These are phyloP conservation scores for Betta splendens DNA, from an alignment of 2,797 vertebrate species.

Conservation along the genomic window DNA sequence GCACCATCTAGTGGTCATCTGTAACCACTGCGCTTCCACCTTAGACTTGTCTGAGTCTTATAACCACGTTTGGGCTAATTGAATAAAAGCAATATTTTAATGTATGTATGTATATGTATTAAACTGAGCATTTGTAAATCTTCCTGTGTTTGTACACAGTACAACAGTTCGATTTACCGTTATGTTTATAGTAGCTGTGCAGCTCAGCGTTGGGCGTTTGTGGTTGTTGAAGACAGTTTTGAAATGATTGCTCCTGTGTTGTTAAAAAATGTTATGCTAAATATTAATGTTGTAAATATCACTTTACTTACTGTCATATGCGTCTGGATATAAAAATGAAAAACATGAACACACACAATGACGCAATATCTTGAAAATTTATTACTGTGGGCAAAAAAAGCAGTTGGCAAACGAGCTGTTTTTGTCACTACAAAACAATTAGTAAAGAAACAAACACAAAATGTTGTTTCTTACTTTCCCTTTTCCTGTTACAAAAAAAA, in stretches of 20 bases:
- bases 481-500: conserved; percentile 57
- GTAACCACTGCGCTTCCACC: no score
- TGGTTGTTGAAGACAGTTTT: no score
- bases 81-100: no score
- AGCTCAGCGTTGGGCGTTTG: no score
- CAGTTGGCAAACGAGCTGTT: conserved; percentile 47
- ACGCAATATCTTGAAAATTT: conserved; percentile 59
- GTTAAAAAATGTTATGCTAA: no score
- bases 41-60: no score
- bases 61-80: background rate
- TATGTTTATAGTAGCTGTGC: no score
- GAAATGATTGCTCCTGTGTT: no score
- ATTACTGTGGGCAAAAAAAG: conserved; percentile 59
- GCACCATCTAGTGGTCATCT: conserved; percentile 64
- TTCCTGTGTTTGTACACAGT: no score
- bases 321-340: background rate
- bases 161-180: no score
- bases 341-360: conserved; percentile 12
- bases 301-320: background rate
- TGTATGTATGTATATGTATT: no score
- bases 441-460: conserved; percentile 36
- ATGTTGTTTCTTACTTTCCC: conserved; percentile 43
- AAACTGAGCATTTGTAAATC: no score
- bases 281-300: background rate
- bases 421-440: conserved; percentile 58